Evolutionary conservation across 2,113 vertebrate species (phyloP).

Genomic region (Platycercus adscitus): DNA sequence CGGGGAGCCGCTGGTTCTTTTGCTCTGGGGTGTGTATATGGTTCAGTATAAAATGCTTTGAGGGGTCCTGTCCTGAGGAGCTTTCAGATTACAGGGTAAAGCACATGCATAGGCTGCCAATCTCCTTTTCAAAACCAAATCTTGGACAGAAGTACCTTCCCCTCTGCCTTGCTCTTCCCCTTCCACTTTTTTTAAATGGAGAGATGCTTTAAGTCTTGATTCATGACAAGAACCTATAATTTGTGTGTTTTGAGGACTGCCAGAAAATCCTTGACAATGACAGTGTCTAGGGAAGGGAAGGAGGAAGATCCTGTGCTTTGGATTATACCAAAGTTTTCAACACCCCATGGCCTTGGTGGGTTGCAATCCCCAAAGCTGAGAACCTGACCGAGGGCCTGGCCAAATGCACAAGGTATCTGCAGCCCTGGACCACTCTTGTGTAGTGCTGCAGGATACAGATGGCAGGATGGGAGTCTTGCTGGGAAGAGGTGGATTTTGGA

Average conservation of each 20-base stretch:
- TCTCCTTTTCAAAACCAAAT: background rate
- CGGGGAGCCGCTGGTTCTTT: background rate
- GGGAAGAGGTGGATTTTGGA: background rate
- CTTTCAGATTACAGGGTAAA: slow-evolving; percentile 13
- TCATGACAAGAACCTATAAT: background rate
- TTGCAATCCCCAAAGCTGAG: background rate
- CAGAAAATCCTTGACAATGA: slow-evolving; percentile 9
- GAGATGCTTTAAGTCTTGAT: background rate
- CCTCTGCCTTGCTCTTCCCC: background rate
- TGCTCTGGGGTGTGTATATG: background rate
- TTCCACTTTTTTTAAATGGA: background rate
- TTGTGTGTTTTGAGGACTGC: background rate
- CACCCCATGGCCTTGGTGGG: background rate
- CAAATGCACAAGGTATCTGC: background rate
- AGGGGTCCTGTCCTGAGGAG: slow-evolving; percentile 5
- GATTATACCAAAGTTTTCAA: slow-evolving; percentile 1
- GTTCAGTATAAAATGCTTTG: background rate
- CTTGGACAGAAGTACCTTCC: background rate
- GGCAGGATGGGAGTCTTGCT: background rate
- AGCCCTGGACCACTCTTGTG: background rate
- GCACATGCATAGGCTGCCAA: background rate
- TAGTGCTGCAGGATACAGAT: background rate
- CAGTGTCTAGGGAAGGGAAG: background rate
- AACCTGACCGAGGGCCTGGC: background rate
- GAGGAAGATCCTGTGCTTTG: background rate